Conservation (phyloP, 1,140 invertebrate species). For the Drosophila watanabei region DNA sequence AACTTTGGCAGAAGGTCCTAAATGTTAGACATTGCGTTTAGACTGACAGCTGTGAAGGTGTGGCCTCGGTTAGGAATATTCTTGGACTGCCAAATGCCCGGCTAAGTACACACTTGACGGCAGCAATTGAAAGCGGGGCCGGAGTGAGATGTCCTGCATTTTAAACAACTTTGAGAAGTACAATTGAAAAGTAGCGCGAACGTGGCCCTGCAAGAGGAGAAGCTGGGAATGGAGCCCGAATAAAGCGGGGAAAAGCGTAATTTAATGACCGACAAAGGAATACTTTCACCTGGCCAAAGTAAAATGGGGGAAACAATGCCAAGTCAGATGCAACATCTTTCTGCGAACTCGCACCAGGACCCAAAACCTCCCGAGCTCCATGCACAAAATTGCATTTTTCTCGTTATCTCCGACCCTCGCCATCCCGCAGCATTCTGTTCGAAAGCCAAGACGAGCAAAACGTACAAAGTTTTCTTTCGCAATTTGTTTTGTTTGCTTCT, state of each 20-base stretch:
- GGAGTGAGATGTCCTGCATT: constrained; percentile 47
- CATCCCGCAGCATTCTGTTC: constrained; percentile 8
- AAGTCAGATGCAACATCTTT: constrained; percentile 50
- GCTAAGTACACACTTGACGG: constrained; percentile 46
- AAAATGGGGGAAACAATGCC: constrained; percentile 40
- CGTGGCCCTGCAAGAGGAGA: constrained; percentile 19
- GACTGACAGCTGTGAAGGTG: constrained; percentile 25
- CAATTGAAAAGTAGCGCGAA: constrained; percentile 54
- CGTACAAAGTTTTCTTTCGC: constrained; percentile 76
- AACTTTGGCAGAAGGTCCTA: background rate
- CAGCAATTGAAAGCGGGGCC: constrained; percentile 28
- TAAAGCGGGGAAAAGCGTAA: constrained; percentile 65
- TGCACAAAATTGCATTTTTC: constrained; percentile 73
- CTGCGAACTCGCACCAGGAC: constrained; percentile 18
- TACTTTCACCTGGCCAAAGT: constrained; percentile 48
- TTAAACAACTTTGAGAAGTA: constrained; percentile 49
- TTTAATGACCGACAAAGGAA: constrained; percentile 75
- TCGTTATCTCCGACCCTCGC: constrained; percentile 31
- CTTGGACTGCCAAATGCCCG: constrained; percentile 8
- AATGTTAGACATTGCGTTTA: constrained; percentile 4
- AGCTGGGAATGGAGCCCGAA: constrained; percentile 49
- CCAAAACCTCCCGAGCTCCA: constrained; percentile 9
- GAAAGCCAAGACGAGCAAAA: constrained; percentile 50
- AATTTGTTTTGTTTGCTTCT: constrained; percentile 81
- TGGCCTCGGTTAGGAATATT: constrained; percentile 23